These are phyloP conservation scores for Spilogale gracilis DNA, from an alignment of 2,113 vertebrate species.

Conservation along the genomic window DNA sequence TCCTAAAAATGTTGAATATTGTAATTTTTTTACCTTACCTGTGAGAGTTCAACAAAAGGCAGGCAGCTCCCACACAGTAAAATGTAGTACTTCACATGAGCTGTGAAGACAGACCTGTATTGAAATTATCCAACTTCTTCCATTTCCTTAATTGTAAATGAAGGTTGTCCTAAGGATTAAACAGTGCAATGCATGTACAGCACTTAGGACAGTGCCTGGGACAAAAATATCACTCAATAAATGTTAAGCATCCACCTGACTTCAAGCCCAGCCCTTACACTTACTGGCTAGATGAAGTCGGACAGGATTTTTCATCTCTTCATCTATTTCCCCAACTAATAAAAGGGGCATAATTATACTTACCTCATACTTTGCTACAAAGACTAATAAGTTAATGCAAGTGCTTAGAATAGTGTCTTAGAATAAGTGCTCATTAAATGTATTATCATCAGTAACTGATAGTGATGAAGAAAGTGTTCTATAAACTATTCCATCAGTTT, in stretches of 20 bases:
- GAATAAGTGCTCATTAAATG: background rate
- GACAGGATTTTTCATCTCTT: background rate
- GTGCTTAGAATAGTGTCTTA: background rate
- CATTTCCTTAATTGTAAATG: background rate
- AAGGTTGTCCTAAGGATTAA: background rate
- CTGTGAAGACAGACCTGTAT: background rate
- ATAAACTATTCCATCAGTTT: background rate
- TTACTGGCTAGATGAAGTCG: background rate
- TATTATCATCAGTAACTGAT: background rate
- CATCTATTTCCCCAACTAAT: background rate
- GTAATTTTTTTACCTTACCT: background rate
- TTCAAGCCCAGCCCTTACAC: background rate
- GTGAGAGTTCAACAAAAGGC: background rate
- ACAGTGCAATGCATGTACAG: background rate
- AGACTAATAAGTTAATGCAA: background rate
- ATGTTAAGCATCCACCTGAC: background rate
- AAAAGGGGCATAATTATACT: background rate
- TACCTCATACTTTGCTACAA: background rate
- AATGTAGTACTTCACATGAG: background rate
- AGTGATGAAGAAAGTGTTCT: background rate
- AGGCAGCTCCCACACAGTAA: background rate
- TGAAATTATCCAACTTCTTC: background rate
- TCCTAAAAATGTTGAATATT: background rate
- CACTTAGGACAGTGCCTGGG: background rate
- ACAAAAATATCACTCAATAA: background rate